Evolutionary conservation across 2,113 vertebrate species (phyloP).

Genomic region (Archocentrus centrarchus): DNA sequence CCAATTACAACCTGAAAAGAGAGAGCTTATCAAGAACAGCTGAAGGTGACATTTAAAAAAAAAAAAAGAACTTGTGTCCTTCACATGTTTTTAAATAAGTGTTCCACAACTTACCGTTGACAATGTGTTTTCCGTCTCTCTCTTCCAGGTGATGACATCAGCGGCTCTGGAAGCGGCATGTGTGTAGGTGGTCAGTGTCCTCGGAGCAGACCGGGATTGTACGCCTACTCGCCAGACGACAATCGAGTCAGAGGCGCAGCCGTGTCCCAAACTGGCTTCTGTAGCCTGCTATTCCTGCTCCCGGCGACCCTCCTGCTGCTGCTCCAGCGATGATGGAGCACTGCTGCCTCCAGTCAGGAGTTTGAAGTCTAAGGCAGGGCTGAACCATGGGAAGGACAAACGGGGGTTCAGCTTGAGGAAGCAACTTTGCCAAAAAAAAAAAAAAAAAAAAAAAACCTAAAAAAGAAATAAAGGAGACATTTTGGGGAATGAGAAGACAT

Average conservation of each 20-base stretch:
- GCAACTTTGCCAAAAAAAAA: slow-evolving; percentile 72
- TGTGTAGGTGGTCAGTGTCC: slow-evolving; percentile 84
- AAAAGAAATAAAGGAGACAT: slow-evolving; percentile 38
- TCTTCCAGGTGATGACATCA: slow-evolving; percentile 90
- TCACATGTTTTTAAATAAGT: not conserved
- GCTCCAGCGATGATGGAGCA: slow-evolving; percentile 86
- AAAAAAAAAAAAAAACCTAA: slow-evolving; percentile 47
- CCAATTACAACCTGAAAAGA: not conserved
- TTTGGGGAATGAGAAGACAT: slow-evolving; percentile 53
- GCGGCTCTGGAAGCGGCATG: slow-evolving; percentile 92
- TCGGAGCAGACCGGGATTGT: slow-evolving; percentile 74
- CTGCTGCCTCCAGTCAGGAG: slow-evolving; percentile 36
- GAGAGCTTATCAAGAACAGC: not conserved
- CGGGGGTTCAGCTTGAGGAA: not conserved
- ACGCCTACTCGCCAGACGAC: slow-evolving; percentile 83
- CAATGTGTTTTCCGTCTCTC: accelerated
- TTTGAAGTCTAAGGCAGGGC: slow-evolving; percentile 32
- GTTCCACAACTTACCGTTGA: not conserved
- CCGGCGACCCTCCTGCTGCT: slow-evolving; percentile 77
- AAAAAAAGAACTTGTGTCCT: not conserved
- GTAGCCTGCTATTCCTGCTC: slow-evolving; percentile 78
- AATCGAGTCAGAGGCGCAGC: slow-evolving; percentile 74
- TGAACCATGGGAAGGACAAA: slow-evolving; percentile 21
- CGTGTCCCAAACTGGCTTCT: slow-evolving; percentile 50
- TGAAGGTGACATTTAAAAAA: not conserved